phyloP scores from a whole-genome alignment of 2,888 invertebrate genomes.

The Pandemis cinnamomeana region DNA sequence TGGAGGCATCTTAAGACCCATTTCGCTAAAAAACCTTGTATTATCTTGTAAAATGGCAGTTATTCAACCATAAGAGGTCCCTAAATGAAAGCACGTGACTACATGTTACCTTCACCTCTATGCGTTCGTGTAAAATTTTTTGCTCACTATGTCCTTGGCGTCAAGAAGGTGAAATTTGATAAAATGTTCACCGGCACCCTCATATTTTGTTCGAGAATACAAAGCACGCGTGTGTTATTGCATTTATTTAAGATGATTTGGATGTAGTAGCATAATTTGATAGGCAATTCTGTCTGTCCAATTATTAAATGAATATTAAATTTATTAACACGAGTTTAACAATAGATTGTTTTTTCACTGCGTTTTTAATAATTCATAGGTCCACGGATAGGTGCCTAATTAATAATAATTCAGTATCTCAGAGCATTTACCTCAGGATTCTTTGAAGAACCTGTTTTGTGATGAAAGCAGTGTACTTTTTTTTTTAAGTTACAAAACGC shows the following conservation, averaged over 20 bases:
- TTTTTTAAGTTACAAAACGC: background rate
- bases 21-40: too few species aligned
- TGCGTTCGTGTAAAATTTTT: background rate
- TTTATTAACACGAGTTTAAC: background rate
- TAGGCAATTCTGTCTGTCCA: background rate
- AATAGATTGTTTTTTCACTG: background rate
- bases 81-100: background rate
- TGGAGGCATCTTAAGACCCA: too few species aligned
- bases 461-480: constrained; percentile 9
- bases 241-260: constrained; percentile 1
- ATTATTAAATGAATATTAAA: background rate
- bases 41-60: too few species aligned
- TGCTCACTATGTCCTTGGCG: background rate
- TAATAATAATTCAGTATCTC: background rate
- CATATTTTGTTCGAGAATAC: constrained; percentile 1
- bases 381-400: background rate
- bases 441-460: constrained; percentile 18
- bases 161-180: background rate
- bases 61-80: too few species aligned
- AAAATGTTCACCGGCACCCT: constrained; percentile 1
- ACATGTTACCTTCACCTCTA: background rate
- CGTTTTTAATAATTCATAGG: background rate
- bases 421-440: constrained; percentile 33
- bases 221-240: constrained; percentile 6
- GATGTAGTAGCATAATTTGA: background rate